Evolutionary conservation across 2,797 vertebrate species (phyloP).

Genomic region (Nasua narica): DNA sequence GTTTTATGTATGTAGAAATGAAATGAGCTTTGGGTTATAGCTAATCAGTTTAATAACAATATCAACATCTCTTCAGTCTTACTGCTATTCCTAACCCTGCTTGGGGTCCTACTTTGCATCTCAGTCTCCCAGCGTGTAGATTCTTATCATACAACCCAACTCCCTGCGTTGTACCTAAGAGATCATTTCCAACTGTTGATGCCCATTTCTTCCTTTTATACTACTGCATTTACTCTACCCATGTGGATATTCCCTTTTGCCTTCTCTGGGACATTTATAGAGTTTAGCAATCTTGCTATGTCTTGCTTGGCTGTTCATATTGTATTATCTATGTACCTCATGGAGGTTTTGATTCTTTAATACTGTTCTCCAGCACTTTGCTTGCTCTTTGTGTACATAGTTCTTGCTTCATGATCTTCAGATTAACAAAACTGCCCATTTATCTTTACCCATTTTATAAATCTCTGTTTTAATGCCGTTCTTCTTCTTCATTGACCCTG

Average conservation of each 20-base stretch:
- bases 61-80: constrained; percentile 2
- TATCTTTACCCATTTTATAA: neutral
- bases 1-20: neutral
- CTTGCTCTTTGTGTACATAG: neutral
- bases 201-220: neutral
- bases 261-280: neutral
- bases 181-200: neutral
- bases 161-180: neutral
- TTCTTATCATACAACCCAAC: neutral
- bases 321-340: neutral
- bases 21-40: neutral
- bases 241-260: neutral
- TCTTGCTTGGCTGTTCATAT: neutral
- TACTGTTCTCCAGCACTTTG: neutral
- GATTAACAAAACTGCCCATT: neutral
- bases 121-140: neutral
- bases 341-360: neutral
- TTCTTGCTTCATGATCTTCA: neutral
- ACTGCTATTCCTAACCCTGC: neutral
- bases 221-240: neutral
- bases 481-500: neutral
- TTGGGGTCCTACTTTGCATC: neutral
- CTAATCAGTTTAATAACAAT: constrained; percentile 45
- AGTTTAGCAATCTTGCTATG: neutral
- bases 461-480: neutral